Base-by-base conservation (phyloP, 2,888 invertebrate species). In the Ormyrus pomaceus region DNA sequence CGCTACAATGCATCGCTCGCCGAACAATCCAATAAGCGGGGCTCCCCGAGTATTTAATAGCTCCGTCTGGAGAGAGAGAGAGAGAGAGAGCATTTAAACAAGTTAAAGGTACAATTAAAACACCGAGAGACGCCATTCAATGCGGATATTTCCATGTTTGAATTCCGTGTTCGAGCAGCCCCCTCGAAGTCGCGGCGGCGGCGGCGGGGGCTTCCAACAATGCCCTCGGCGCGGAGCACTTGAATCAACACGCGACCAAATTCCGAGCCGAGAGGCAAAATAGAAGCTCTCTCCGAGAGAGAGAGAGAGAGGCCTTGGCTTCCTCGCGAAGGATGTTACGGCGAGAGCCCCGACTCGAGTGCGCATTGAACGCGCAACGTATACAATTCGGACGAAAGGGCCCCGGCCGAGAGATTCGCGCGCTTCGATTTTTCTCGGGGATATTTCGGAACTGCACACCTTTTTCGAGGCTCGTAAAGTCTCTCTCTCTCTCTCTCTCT, bases 221-320 rank as follows among this genome's bases (percentile, higher is more conserved):
- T 76, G 34, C 76, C 4, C 19, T 19, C 55, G 9, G 58, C 6
- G 59, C 64, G 72, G 34, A 34, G 34, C 68, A 68, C 73, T 79
- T 69, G 78, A 69, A 79, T 79, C 73, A 69, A 79, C 73, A 62
- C 61, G 72, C 66, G 59, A 53, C 72, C 59, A 51, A 73, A 72
- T 73, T 56, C 68, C 45, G 13, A 55, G 65, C 71, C 19, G 5
- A 61, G 48, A 73, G 8, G 53, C 53, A 61, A 68, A 68, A 59
- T 53, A 58, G 56, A 34, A 46, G 69, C 34, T 19, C 10, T 46
- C n/a, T 34, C 19, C 19, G 11, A 1, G 11, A 45, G 34, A 5
- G 68, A 45, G 19, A 19, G 19, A 68, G 53, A n/a, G 53, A 55
- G 68, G 68, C 68, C 51, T 53, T 53, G 11, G 51, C 34, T 34